These are phyloP conservation scores for Mormyrus lacerda DNA, from an alignment of 2,113 vertebrate species.

Conservation along the genomic window DNA sequence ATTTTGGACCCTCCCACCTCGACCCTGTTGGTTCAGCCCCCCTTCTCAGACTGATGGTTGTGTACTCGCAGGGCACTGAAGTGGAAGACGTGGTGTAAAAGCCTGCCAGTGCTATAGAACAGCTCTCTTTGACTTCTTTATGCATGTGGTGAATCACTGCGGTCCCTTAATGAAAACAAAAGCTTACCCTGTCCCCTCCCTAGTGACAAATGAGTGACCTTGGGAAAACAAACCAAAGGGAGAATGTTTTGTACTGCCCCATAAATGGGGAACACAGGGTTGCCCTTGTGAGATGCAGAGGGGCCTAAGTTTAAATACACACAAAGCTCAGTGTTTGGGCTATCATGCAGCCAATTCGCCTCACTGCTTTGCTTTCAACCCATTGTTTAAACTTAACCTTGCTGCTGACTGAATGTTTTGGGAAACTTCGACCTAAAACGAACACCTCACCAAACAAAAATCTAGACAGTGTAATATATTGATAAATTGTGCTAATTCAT, in stretches of 20 bases:
- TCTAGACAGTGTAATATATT: background rate
- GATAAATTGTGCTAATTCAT: background rate
- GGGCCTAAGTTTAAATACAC: conserved; percentile 6
- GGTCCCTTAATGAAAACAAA: conserved; percentile 16
- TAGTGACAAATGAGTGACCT: conserved; percentile 9
- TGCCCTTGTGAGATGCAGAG: conserved; percentile 10
- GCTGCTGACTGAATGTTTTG: background rate
- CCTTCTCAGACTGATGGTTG: background rate
- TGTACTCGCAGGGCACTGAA: background rate
- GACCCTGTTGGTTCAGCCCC: background rate
- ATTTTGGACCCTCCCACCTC: background rate
- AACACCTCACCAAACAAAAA: background rate
- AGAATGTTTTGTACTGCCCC: background rate
- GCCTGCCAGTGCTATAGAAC: background rate
- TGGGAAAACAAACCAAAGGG: conserved; percentile 4
- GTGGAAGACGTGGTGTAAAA: background rate
- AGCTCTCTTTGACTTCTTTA: background rate
- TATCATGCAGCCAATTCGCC: background rate
- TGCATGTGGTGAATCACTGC: conserved; percentile 9
- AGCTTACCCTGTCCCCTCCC: conserved; percentile 1
- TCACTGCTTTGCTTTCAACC: background rate
- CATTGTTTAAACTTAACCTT: background rate
- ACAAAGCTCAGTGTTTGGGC: conserved; percentile 26
- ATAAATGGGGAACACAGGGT: background rate
- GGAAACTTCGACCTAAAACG: background rate